Conservation (phyloP, 2,113 vertebrate genomes). For the Istiophorus platypterus region DNA sequence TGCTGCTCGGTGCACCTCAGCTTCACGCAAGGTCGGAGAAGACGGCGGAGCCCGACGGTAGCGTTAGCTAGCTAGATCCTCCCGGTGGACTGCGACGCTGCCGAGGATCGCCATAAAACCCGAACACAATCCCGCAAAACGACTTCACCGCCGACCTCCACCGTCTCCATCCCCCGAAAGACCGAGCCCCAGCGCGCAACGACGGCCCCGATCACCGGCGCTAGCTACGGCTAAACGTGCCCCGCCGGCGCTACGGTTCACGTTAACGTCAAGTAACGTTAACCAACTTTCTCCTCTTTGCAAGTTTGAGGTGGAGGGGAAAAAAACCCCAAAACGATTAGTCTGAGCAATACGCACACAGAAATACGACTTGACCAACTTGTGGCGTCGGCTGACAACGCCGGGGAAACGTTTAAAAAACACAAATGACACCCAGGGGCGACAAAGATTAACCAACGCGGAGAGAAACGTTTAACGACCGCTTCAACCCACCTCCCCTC, state of each 20-base stretch:
- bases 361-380: background rate
- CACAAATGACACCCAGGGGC: background rate
- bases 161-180: background rate
- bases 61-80: background rate
- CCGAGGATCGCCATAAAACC: background rate
- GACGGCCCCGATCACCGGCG: too few relatives aligned
- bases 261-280: slow-evolving; percentile 18
- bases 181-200: too few relatives aligned
- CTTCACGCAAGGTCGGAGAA: background rate
- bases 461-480: background rate
- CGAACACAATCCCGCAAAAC: background rate
- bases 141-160: background rate
- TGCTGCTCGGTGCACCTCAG: too few relatives aligned
- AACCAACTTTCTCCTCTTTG: slow-evolving; percentile 11
- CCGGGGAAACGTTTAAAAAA: background rate
- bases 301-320: background rate
- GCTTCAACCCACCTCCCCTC: background rate
- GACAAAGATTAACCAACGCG: background rate
- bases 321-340: too few relatives aligned
- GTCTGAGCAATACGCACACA: background rate
- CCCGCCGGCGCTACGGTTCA: background rate
- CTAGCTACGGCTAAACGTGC: slow-evolving; percentile 3
- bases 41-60: slow-evolving; percentile 3
- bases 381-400: background rate
- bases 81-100: background rate